These are phyloP conservation scores for Eutolmus rufibarbis DNA, from an alignment of 2,888 invertebrate genomes.

Conservation along the genomic window DNA sequence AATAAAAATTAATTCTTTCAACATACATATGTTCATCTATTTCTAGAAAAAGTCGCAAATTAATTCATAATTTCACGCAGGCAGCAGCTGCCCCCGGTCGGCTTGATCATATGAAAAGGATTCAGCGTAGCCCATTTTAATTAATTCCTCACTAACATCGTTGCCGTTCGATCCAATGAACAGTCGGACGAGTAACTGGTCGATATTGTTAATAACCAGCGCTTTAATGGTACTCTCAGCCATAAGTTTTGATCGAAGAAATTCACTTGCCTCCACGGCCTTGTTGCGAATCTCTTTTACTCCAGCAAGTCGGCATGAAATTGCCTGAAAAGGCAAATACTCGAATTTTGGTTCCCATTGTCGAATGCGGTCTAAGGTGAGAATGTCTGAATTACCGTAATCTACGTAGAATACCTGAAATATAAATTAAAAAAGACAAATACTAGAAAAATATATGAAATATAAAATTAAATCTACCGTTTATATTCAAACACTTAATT, in stretches of 20 bases:
- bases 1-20: background rate
- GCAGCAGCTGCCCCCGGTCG: background rate
- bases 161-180: background rate
- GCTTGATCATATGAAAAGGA: background rate
- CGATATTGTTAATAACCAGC: background rate
- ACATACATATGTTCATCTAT: background rate
- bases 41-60: background rate
- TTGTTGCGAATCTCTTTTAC: background rate
- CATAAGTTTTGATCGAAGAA: background rate
- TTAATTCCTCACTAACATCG: background rate
- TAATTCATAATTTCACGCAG: background rate
- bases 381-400: conserved; percentile 14
- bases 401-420: conserved; percentile 29
- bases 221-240: background rate
- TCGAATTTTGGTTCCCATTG: conserved; percentile 15
- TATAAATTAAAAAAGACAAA: too few species aligned
- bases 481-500: too few species aligned
- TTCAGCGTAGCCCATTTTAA: background rate
- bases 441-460: too few species aligned
- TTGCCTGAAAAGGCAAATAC: conserved; percentile 25
- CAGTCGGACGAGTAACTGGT: background rate
- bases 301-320: background rate
- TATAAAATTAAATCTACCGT: too few species aligned
- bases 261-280: background rate
- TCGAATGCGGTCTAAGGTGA: background rate